Evolutionary conservation across 37 sponge, comb jelly and placozoan species (phyloP).

Genomic region (Mnemiopsis leidyi): DNA sequence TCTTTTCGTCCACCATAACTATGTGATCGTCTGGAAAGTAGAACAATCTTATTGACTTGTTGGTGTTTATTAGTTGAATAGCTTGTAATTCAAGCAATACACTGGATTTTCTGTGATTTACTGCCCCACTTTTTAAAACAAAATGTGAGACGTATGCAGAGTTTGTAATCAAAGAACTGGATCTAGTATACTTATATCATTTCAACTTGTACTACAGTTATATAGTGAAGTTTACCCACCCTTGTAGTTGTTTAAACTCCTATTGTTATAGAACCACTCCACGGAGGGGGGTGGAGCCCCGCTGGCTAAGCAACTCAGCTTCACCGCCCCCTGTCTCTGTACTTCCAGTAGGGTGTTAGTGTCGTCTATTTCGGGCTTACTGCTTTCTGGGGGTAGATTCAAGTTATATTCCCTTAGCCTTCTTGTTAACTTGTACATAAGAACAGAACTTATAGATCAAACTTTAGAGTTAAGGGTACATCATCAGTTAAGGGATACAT

Average conservation of each 20-base stretch:
- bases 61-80: too few relatives aligned
- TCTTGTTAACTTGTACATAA: background rate
- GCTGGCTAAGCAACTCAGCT: background rate
- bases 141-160: too few relatives aligned
- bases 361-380: background rate
- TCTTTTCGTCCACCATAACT: background rate
- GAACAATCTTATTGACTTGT: too few relatives aligned
- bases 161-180: too few relatives aligned
- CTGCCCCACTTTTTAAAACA: too few relatives aligned
- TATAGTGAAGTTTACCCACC: too few relatives aligned
- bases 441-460: background rate
- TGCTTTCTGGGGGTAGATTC: background rate
- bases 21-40: background rate
- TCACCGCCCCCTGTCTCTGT: background rate
- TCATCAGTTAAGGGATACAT: too few relatives aligned
- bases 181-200: too few relatives aligned
- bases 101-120: too few relatives aligned
- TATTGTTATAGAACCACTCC: slow-evolving; percentile 16
- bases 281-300: background rate
- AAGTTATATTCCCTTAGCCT: background rate
- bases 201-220: too few relatives aligned
- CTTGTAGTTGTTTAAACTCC: background rate
- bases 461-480: background rate
- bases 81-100: too few relatives aligned
- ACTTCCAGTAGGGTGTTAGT: slow-evolving; percentile 39